Evolutionary conservation across 2,797 vertebrate species (phyloP).

Genomic region (Echiichthys vipera): DNA sequence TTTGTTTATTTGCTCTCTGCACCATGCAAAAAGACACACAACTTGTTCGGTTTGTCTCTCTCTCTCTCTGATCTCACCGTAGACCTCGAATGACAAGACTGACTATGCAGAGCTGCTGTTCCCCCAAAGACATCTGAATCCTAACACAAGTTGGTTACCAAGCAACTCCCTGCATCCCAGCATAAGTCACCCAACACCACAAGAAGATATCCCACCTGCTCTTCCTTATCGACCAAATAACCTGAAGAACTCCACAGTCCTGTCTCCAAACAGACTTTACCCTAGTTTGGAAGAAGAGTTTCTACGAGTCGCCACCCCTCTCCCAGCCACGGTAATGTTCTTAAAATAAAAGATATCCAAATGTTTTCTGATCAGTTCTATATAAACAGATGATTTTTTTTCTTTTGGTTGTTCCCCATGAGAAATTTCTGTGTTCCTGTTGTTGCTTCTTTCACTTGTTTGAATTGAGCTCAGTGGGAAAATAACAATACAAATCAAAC

Average conservation of each 20-base stretch:
- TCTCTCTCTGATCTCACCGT: slow-evolving; percentile 14
- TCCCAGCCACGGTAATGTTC: slow-evolving; percentile 57
- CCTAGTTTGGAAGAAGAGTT: slow-evolving; percentile 63
- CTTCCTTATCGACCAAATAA: slow-evolving; percentile 53
- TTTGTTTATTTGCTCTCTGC: slow-evolving; percentile 17
- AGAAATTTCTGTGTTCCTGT: background rate
- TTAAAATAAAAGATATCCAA: background rate
- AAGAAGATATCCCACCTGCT: slow-evolving; percentile 43
- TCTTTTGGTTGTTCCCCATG: background rate
- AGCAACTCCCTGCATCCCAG: background rate
- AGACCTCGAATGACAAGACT: slow-evolving; percentile 51
- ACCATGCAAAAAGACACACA: background rate
- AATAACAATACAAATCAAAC: background rate
- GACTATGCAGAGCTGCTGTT: slow-evolving; percentile 76
- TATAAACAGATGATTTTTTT: background rate
- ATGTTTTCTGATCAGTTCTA: background rate
- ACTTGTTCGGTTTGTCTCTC: background rate
- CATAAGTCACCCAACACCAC: background rate
- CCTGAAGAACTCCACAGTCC: slow-evolving; percentile 9
- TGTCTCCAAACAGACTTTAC: slow-evolving; percentile 64
- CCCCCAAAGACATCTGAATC: slow-evolving; percentile 31
- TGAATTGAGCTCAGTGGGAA: background rate
- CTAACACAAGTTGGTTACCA: background rate
- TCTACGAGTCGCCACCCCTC: background rate
- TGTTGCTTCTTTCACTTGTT: background rate